phyloP scores from a whole-genome alignment of 2,113 vertebrate species.

The Eclectus roratus region DNA sequence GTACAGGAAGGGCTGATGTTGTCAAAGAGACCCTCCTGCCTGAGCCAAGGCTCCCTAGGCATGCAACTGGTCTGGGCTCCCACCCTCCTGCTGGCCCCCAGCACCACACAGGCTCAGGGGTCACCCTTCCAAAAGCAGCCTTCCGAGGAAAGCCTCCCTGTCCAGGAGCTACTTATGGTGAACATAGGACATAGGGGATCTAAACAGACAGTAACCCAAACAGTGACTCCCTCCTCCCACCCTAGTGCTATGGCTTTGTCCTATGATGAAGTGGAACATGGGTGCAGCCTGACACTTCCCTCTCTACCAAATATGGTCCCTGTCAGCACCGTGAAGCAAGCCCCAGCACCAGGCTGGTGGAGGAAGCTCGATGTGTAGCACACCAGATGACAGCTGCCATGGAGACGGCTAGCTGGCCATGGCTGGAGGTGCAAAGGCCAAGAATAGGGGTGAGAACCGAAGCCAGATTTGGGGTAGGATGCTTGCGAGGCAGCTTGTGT shows the following conservation, averaged over 20 bases:
- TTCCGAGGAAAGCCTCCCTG: neutral
- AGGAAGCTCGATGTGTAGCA: neutral
- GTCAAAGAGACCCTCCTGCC: neutral
- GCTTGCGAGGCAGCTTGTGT: neutral
- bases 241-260: neutral
- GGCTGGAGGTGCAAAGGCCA: neutral
- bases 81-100: neutral
- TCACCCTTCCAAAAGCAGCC: neutral
- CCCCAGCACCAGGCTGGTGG: rapidly evolving
- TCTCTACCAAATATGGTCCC: neutral
- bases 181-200: rapidly evolving
- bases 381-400: neutral
- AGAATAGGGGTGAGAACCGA: neutral
- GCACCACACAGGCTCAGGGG: rapidly evolving
- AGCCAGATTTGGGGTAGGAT: neutral
- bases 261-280: rapidly evolving
- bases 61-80: rapidly evolving
- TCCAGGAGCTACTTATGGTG: neutral
- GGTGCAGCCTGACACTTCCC: neutral
- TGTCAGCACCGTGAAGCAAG: rapidly evolving
- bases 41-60: neutral
- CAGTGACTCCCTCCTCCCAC: rapidly evolving
- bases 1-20: neutral
- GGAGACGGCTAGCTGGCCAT: neutral
- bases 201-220: neutral